Base-by-base conservation (phyloP, 2,797 vertebrate genomes). In the Enteromius afrohamiltoni region DNA sequence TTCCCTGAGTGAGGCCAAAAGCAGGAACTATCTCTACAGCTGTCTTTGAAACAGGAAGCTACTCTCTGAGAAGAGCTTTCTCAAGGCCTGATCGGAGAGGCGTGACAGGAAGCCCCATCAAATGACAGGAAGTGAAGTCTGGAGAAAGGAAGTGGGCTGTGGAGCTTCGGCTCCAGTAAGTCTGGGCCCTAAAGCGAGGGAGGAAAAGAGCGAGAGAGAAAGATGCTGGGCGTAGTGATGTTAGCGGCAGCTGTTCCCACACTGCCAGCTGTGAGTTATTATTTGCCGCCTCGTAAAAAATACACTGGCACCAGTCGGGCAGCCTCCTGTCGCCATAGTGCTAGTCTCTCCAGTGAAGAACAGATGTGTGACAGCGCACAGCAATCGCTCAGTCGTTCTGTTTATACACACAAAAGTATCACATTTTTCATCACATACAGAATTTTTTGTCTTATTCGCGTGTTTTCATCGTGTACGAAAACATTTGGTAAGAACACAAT, bases 221-320 rank as follows among this genome's bases (percentile, higher is more conserved):
- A 80, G 86, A 86, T 86, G 85, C 87, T 89, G 91, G 92, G 92
- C 88, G 90, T 89, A 91, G 92, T 90, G 91, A 93, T 88, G 90
- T 90, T 91, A 90, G 91, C 89, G 90, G 93, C 93, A 93, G 93
- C 94, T 94, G 93, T 93, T 93, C 94, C 92, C 90, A 88, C 86
- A 90, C 91, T 87, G 90, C 94, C 95, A 95, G 93, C 93, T 95
- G 94, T 94, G 93, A 93, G 94, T 93, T 94, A 93, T 95, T 95
- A 94, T 93, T 90, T 86, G 85, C 90, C 88, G 84, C 90, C 92
- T 92, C 91, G 91, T 93, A 93, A 95, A 37, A 94, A 93, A 91
- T 77, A 93, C 93, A 90, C 93, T 93, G 93, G 94, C 93, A 94
- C 93, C 91, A 92, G 92, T 88, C 91, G 94, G 91, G 87, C 91